Conservation (phyloP, 2,888 invertebrate species). For the Euplexia lucipara region DNA sequence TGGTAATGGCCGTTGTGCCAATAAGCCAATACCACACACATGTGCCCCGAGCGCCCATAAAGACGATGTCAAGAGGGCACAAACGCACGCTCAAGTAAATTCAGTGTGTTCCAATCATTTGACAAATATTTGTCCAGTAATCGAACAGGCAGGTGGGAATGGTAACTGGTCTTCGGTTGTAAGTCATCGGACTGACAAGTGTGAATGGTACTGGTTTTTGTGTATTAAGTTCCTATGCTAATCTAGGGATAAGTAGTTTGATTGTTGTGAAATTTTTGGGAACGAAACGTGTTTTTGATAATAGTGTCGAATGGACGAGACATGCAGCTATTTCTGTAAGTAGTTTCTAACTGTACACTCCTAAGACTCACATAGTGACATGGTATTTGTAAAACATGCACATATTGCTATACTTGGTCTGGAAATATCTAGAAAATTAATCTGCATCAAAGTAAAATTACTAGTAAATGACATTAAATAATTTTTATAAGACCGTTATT, state of each 20-base stretch:
- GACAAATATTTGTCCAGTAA: slow-evolving; percentile 66
- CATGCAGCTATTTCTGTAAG: slow-evolving; percentile 20
- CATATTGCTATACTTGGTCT: too few relatives aligned
- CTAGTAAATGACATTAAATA: too few relatives aligned
- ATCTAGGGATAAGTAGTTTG: slow-evolving; percentile 35
- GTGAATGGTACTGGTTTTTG: slow-evolving; percentile 44
- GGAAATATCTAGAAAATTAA: too few relatives aligned
- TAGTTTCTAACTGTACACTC: slow-evolving; percentile 19
- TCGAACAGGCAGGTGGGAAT: slow-evolving; percentile 58
- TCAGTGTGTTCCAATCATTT: slow-evolving; percentile 62
- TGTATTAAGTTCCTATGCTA: slow-evolving; percentile 48
- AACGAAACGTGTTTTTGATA: slow-evolving; percentile 26
- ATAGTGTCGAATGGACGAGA: neutral
- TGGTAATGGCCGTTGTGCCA: slow-evolving; percentile 48
- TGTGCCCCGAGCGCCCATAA: slow-evolving; percentile 7
- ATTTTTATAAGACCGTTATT: too few relatives aligned
- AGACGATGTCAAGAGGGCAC: slow-evolving; percentile 60
- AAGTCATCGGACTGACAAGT: slow-evolving; percentile 48
- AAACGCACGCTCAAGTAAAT: slow-evolving; percentile 65
- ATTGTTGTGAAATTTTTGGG: slow-evolving; percentile 42
- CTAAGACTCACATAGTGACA: too few relatives aligned
- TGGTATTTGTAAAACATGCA: too few relatives aligned
- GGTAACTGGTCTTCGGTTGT: slow-evolving; percentile 40
- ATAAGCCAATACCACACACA: slow-evolving; percentile 33
- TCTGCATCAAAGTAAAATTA: too few relatives aligned